Base-by-base conservation (phyloP, 2,888 invertebrate genomes). In the Laspeyria flexula region DNA sequence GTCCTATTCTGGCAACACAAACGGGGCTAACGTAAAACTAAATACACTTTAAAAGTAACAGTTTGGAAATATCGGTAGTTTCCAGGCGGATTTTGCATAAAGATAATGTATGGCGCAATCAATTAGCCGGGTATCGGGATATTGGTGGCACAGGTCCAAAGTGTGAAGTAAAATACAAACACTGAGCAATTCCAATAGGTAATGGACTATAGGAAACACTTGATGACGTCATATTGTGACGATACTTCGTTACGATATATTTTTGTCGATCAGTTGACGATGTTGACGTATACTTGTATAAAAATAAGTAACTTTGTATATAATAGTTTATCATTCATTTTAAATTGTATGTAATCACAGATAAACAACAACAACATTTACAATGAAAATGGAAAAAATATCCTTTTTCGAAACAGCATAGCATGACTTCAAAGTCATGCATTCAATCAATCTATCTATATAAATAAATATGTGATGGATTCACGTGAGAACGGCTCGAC, bases 91-190 rank as follows among this genome's bases (percentile, higher is more conserved):
- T 55, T 13, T 48, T 47, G 39, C 35, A 39, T 51, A 42, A 10
- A 48, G 23, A 15, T 23, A 42, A 60, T 60, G 43, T 60, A 69
- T 54, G 55, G 39, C 18, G 38, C 45, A 38, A 69, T 67, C 57
- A 69, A 69, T 69, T 65, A 67, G 55, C 31, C 13, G 33, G 44
- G 37, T 46, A 30, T 40, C 37, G 53, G 51, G 51, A 46, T 35
- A 49, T 45, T 56, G 29, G 39, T 53, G 70, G 67, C 67, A 69
- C 66, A 37, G 56, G 45, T 67, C 67, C 70, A 69, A 67, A 42
- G 37, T 56, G 34, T 30, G 35, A 23, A 39, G 44, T 51, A 42
- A 63, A 56, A 49, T 67, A 44, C 38, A 33, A 49, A 60, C 38
- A 51, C 7, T 4, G 31, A 12, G 45, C 29, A n/a, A 25, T 25